These are phyloP conservation scores for Danaus melanippus DNA, from an alignment of 1,140 invertebrate species.

Conservation along the genomic window DNA sequence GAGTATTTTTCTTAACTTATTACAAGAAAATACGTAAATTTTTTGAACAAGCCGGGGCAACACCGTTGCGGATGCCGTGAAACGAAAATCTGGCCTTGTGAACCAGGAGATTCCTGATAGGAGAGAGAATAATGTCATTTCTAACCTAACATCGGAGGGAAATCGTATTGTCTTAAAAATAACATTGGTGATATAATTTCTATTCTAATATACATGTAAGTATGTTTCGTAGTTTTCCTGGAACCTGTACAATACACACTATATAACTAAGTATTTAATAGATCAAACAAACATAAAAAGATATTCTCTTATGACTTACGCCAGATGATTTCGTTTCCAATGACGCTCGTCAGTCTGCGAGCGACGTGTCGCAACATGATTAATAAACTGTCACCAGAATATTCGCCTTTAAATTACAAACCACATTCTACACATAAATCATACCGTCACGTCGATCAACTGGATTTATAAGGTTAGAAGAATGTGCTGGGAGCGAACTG, in stretches of 20 bases:
- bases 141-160: no score
- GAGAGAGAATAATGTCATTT: no score
- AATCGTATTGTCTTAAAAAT: no score
- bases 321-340: slow-evolving; percentile 13
- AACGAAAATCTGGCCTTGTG: no score
- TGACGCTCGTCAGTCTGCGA: slow-evolving; percentile 29
- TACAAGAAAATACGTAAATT: neutral
- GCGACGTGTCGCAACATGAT: slow-evolving; percentile 24
- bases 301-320: slow-evolving; percentile 4
- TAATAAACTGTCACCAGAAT: slow-evolving; percentile 27
- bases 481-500: neutral
- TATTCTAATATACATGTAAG: neutral
- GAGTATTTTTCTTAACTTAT: no score
- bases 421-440: slow-evolving; percentile 13
- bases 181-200: no score
- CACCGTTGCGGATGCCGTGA: no score
- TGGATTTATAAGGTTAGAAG: neutral
- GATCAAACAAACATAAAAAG: neutral
- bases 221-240: slow-evolving; percentile 1
- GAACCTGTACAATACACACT: neutral
- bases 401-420: slow-evolving; percentile 22
- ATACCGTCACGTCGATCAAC: slow-evolving; percentile 15
- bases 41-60: no score
- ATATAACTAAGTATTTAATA: slow-evolving; percentile 1
- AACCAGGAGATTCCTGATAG: no score